A percentile compares a stretch with the other conserved stretches of the same genome.
phyloP scores from a whole-genome alignment of 2,113 vertebrate genomes.

The Trichechus manatus region DNA sequence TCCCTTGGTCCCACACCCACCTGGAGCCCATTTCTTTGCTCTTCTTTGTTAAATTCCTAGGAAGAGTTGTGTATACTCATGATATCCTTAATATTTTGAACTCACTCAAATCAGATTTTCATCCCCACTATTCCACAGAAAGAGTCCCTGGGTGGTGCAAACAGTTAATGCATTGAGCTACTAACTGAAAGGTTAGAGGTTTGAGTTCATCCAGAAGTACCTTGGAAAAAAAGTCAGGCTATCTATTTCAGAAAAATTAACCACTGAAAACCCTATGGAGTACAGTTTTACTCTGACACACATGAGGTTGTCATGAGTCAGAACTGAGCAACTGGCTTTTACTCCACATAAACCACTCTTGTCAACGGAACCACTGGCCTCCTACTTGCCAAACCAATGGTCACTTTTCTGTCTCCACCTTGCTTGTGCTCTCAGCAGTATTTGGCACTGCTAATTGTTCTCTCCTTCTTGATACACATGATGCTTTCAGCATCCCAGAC shows the following conservation, averaged over 20 bases:
- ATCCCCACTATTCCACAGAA: background rate
- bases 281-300: background rate
- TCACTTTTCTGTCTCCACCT: background rate
- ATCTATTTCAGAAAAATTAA: background rate
- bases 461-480: background rate
- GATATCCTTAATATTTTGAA: conserved; percentile 3
- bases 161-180: background rate
- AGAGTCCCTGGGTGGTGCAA: background rate
- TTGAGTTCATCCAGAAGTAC: background rate
- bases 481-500: background rate
- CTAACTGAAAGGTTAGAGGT: background rate
- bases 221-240: background rate
- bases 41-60: background rate
- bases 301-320: background rate
- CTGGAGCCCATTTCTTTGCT: background rate
- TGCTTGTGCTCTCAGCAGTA: background rate
- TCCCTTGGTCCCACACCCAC: background rate
- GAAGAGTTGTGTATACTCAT: background rate
- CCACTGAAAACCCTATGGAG: background rate
- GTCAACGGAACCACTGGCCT: background rate
- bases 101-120: background rate
- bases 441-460: background rate
- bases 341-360: background rate
- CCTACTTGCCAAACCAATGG: background rate
- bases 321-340: background rate